Base-by-base conservation (phyloP, 1,140 invertebrate genomes). In the Conus ventricosus region DNA sequence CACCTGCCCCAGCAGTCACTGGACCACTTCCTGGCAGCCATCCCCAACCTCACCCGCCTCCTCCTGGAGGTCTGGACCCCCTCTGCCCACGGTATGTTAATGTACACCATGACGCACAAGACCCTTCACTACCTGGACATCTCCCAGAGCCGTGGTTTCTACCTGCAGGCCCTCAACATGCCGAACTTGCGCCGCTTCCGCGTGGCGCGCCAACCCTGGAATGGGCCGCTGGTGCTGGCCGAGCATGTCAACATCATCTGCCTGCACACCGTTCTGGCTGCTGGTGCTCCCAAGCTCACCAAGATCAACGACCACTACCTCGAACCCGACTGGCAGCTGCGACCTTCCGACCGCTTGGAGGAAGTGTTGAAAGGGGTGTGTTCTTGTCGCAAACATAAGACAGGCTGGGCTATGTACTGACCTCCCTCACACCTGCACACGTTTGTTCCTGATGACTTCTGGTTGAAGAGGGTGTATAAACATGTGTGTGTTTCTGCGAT, bases 1-100 rank as follows among this genome's bases (percentile, higher is more conserved):
- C 89, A 89, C 27, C 84, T 94, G 5, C 88, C 84, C 25, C 94
- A 93, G 87, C 81, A 89, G 17, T 87, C 91, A 20, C 83, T 94
- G 27, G 92, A 93, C 53, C 81, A 87, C 54, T 76, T 94, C 39
- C 88, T 95, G 27, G 81, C 76, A 63, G 88, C 89, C 11, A 55
- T 94, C 55, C 91, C 92, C 17, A 89, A 88, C 25, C 85, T 94
- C 4, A 78, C 91, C 20, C 90, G 87, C 39, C 89, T 95, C 25
- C 90, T 94, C 89, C 83, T 95, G 23, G 94, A 95, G 87, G 93
- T 94, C 5, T 94, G 94, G 94, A 93, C 93, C 13, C 93, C 93
- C n/a, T 93, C 92, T 87, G 93, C 92, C 5, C 82, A 90, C 25
- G 92, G 92, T 20, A 88, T 94, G 23, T 57, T 91, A 27, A 87